Evolutionary conservation across 2,888 invertebrate species (phyloP).

Genomic region (Pachydiplax longipennis): DNA sequence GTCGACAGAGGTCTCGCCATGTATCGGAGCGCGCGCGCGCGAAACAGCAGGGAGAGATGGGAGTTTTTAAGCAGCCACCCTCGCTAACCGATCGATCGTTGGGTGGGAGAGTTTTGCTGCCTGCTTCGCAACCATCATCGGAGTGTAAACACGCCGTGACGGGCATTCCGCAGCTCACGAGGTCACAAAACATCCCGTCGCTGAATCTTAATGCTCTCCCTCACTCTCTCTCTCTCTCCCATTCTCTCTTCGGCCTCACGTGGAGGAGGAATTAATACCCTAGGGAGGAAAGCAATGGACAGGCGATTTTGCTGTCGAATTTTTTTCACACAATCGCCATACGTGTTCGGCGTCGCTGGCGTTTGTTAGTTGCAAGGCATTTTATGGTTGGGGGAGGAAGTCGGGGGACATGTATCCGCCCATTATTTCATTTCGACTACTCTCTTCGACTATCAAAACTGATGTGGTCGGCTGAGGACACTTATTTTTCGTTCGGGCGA

Average conservation of each 20-base stretch:
- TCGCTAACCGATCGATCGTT: slow-evolving; percentile 26
- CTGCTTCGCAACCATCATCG: slow-evolving; percentile 42
- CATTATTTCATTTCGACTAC: background rate
- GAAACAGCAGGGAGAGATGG: background rate
- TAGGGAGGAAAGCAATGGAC: slow-evolving; percentile 24
- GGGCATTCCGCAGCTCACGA: slow-evolving; percentile 40
- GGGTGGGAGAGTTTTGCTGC: slow-evolving; percentile 27
- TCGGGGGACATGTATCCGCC: background rate
- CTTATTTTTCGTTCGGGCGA: background rate
- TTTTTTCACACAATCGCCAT: slow-evolving; percentile 34
- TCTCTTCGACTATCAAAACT: background rate
- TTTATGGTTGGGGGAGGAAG: background rate
- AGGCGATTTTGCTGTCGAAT: slow-evolving; percentile 23
- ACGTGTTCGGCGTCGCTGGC: background rate
- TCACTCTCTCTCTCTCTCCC: background rate
- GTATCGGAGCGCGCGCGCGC: slow-evolving; percentile 23
- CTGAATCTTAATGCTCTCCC: slow-evolving; percentile 31
- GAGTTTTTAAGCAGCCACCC: background rate
- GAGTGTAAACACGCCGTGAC: slow-evolving; percentile 39
- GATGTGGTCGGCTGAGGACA: background rate
- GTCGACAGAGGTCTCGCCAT: slow-evolving; percentile 60
- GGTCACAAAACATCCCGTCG: slow-evolving; percentile 32
- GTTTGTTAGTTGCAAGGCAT: slow-evolving; percentile 22
- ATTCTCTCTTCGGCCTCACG: background rate
- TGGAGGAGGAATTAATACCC: slow-evolving; percentile 13